These are phyloP conservation scores for Hippopotamyrus pictus DNA, from an alignment of 2,797 vertebrate species.

Conservation along the genomic window DNA sequence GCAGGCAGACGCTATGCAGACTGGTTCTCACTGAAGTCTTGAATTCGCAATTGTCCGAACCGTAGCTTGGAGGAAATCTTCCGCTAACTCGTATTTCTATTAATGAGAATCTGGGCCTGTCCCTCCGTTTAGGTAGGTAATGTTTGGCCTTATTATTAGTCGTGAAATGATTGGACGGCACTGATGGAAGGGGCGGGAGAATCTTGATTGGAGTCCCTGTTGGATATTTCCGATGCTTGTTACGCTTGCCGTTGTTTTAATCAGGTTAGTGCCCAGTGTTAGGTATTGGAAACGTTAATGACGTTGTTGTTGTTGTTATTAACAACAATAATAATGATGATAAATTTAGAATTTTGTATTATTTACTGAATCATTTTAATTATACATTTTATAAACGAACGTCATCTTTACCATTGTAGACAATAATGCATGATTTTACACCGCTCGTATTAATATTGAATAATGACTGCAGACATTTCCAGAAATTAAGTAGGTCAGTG, in stretches of 20 bases:
- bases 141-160: conserved; percentile 59
- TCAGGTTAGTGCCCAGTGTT: not conserved
- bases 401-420: not conserved
- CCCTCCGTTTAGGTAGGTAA: conserved; percentile 60
- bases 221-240: conserved; percentile 32
- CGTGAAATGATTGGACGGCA: conserved; percentile 65
- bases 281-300: not conserved
- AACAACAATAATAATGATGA: not conserved
- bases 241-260: conserved; percentile 3
- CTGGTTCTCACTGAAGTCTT: conserved; percentile 16
- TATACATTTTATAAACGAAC: not conserved
- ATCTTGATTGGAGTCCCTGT: conserved; percentile 49
- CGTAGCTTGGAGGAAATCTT: conserved; percentile 34
- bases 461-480: not conserved
- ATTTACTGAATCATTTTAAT: not conserved
- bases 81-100: not conserved
- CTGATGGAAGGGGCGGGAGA: conserved; percentile 66
- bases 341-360: too few species aligned
- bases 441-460: not conserved
- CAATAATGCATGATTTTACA: not conserved
- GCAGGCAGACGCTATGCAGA: conserved; percentile 5
- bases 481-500: not conserved
- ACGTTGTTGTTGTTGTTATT: not conserved
- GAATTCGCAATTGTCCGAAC: conserved; percentile 56
- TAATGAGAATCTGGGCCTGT: conserved; percentile 47